These are phyloP conservation scores for Nyctibius bracteatus DNA, from an alignment of 2,113 vertebrate species.

Conservation along the genomic window DNA sequence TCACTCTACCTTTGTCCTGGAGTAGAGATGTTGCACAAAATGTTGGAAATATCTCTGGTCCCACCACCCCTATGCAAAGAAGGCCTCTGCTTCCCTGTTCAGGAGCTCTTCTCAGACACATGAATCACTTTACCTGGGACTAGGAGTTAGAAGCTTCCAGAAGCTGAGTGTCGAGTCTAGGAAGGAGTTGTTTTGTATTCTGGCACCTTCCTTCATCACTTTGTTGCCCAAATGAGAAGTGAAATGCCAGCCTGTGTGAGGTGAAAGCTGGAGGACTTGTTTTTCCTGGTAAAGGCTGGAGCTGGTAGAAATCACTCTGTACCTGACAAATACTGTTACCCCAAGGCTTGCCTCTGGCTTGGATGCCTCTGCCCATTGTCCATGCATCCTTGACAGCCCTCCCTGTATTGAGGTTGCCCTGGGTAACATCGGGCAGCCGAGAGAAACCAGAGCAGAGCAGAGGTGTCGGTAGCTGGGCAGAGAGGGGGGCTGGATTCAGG, in stretches of 20 bases:
- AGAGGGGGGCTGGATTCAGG: too few species aligned
- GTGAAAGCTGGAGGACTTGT: neutral
- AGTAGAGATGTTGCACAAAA: neutral
- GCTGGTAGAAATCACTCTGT: neutral
- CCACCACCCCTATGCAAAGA: too few species aligned
- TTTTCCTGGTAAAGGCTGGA: too few species aligned
- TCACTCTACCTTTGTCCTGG: neutral
- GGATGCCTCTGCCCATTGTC: too few species aligned
- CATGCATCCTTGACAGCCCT: neutral
- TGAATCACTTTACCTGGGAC: too few species aligned
- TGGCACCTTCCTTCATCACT: neutral
- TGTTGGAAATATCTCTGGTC: too few species aligned
- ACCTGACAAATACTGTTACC: neutral
- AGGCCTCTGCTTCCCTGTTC: too few species aligned
- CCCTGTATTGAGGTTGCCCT: too few species aligned
- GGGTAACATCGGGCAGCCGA: fast-evolving
- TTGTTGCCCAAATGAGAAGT: too few species aligned
- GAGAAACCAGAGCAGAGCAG: neutral
- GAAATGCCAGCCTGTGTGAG: neutral
- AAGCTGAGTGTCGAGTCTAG: too few species aligned
- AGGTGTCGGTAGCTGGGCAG: neutral
- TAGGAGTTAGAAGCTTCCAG: too few species aligned
- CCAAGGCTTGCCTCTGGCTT: neutral
- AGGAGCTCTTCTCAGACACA: too few species aligned
- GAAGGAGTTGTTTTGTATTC: neutral